Percentiles rank a stretch among this genome's conserved stretches.
Conservation (phyloP, 2,113 vertebrate species). For the Bos indicus region DNA sequence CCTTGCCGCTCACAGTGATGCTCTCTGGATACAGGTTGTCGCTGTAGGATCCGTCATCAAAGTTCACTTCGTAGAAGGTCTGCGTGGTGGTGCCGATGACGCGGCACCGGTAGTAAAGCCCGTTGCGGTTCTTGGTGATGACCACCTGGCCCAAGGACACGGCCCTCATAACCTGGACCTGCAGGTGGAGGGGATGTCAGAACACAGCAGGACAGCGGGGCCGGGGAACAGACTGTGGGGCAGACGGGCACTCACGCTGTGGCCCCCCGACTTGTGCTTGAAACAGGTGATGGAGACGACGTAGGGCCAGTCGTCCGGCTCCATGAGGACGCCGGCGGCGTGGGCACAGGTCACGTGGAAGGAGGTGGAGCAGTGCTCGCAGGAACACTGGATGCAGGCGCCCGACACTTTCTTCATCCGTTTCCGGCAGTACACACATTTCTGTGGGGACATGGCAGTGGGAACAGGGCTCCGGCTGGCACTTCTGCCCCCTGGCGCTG, state of each 20-base stretch:
- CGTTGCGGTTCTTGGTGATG: conserved; percentile 90
- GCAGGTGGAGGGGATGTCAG: background rate
- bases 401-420: conserved; percentile 84
- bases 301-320: conserved; percentile 96
- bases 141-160: conserved; percentile 89
- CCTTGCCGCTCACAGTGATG: conserved; percentile 84
- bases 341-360: conserved; percentile 97
- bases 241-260: conserved; percentile 73
- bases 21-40: conserved; percentile 96
- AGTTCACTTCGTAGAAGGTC: conserved; percentile 96
- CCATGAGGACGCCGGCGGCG: conserved; percentile 91
- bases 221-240: fast-evolving
- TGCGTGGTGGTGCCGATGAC: conserved; percentile 91
- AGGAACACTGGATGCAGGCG: conserved; percentile 95
- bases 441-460: conserved; percentile 77
- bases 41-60: conserved; percentile 95
- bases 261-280: conserved; percentile 84
- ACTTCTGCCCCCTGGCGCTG: too few relatives aligned
- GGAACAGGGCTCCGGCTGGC: fast-evolving
- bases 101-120: conserved; percentile 92
- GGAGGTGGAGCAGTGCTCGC: conserved; percentile 93
- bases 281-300: conserved; percentile 95
- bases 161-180: conserved; percentile 73
- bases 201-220: background rate
- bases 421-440: conserved; percentile 93